Evolutionary conservation across 2,888 invertebrate species (phyloP), one percentile per base, ranked within the genome.

Genomic region (Amiota minor): DNA sequence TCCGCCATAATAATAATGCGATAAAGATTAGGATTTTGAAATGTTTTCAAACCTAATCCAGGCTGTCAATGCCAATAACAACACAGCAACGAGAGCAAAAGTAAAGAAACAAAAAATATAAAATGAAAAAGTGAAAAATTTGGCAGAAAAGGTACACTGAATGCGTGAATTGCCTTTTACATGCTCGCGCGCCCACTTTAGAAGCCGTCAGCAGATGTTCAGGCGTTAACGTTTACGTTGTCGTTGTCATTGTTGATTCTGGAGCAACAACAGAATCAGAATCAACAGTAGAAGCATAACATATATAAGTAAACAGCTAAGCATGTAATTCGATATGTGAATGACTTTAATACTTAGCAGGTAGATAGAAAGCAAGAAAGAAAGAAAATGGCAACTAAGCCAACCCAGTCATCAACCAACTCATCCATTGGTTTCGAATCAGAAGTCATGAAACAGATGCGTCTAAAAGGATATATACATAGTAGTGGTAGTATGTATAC

Each of bases 251-350:
- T 35, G 35, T 35, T 8, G 6, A 35, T 35, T 35, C 56, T 55
- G 64, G 35, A 20, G 56, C 53, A 70, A 64, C 62, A 64, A 65
- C 23, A 70, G 71, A 67, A 35, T 69, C 72, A 72, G 77, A 77
- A 76, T 23, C 6, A 35, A 35, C 35, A 35, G 72, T 75, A 73
- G 77, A 79, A 77, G 83, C 81, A 81, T 83, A n/a, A n/a, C n/a
- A n/a, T n/a, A n/a, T n/a, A n/a, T n/a, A n/a, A n/a, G n/a, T n/a
- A 84, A 73, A 65, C 81, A 75, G 79, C 79, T 83, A 80, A 81
- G 81, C 77, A 78, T 71, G 80, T 83, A 83, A 83, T 83, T 84
- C 80, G 81, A 83, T 80, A 81, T 84, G 20, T 47, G 35, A 47
- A 65, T 3, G 16, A 65, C 18, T 16, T 20, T 35, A 49, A 49